A percentile compares a stretch with the other conserved stretches of the same genome.
Evolutionary conservation across 2,113 vertebrate genomes (phyloP).

Genomic region (Copsychus sechellarum): DNA sequence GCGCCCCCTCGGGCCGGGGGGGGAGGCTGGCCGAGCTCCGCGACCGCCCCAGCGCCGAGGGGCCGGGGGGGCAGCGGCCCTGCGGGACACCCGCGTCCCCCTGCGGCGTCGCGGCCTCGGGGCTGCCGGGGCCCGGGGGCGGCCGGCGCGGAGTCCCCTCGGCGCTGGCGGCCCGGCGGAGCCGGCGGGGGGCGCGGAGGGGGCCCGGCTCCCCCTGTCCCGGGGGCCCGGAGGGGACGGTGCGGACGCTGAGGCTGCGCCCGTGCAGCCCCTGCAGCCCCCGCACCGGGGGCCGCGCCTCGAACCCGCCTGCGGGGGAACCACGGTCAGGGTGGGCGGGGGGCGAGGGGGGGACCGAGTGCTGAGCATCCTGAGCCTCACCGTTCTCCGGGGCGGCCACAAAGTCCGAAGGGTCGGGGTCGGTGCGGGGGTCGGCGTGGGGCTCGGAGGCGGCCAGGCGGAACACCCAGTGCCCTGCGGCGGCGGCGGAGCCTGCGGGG

Average conservation of each 20-base stretch:
- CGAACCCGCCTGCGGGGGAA: not conserved
- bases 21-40: not conserved
- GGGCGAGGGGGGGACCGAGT: no score
- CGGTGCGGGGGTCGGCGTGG: not conserved
- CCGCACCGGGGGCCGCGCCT: not conserved
- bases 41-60: no score
- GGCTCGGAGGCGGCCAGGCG: not conserved
- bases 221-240: not conserved
- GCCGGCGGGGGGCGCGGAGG: not conserved
- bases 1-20: constrained; percentile 51
- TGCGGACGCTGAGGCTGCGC: not conserved
- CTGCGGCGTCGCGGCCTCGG: no score
- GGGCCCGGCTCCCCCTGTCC: not conserved
- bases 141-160: not conserved
- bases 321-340: not conserved
- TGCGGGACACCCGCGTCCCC: no score
- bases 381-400: not conserved
- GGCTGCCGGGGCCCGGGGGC: no score
- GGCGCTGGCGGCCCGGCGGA: not conserved
- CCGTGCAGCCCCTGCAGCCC: not conserved
- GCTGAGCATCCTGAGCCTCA: not conserved
- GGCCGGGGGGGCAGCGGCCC: no score
- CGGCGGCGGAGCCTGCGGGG: not conserved
- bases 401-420: not conserved
- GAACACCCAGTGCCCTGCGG: not conserved